Conservation (phyloP, 2,113 vertebrate genomes). For the Sphyrna mokarran region DNA sequence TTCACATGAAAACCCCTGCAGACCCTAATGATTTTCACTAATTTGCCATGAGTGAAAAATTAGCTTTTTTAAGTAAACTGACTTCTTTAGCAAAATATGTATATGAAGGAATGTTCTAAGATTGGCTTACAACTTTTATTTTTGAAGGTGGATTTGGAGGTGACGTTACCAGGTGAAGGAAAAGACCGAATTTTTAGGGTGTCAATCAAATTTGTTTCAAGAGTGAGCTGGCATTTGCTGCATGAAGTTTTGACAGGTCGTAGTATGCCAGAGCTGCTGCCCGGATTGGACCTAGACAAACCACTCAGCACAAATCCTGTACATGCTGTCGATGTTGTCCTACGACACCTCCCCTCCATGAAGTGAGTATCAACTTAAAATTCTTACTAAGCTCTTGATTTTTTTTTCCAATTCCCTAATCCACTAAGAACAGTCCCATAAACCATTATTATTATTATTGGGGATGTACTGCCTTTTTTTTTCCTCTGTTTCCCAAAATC, state of each 20-base stretch:
- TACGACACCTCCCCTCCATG: slow-evolving; percentile 97
- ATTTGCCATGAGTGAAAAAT: not conserved
- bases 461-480: not conserved
- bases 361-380: slow-evolving; percentile 66
- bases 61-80: not conserved
- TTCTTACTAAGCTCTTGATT: not conserved
- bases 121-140: not conserved
- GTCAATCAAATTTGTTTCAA: slow-evolving; percentile 92
- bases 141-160: slow-evolving; percentile 91
- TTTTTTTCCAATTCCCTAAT: slow-evolving; percentile 5
- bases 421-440: not conserved
- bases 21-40: not conserved
- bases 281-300: slow-evolving; percentile 79
- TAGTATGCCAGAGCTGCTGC: slow-evolving; percentile 85
- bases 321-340: slow-evolving; percentile 95
- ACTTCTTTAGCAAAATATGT: not conserved
- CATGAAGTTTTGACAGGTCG: slow-evolving; percentile 96
- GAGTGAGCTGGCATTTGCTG: slow-evolving; percentile 97
- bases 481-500: not conserved
- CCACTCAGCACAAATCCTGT: slow-evolving; percentile 99
- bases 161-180: slow-evolving; percentile 95
- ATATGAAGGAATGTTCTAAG: not conserved
- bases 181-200: slow-evolving; percentile 98
- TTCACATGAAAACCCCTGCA: not conserved
- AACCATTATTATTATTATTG: not conserved